These are phyloP conservation scores for Trididemnum nubilum DNA, from an alignment of 23 tunicate species.

Conservation along the genomic window DNA sequence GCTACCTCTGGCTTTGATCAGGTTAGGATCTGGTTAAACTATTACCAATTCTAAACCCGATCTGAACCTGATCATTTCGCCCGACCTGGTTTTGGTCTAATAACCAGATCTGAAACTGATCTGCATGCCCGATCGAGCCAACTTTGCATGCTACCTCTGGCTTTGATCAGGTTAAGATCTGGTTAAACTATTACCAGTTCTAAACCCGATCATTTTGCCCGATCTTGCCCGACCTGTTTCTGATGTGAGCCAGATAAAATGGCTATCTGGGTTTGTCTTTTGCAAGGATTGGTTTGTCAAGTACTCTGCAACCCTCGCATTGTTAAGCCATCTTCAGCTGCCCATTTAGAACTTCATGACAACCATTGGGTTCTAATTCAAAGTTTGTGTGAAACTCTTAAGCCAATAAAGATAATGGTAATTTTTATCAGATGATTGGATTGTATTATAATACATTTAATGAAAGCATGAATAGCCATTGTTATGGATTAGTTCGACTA, in stretches of 20 bases:
- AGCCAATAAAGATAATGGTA: conserved; percentile 22
- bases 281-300: conserved; percentile 53
- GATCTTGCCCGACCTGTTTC: conserved; percentile 38
- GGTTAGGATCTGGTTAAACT: no score
- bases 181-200: no score
- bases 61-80: no score
- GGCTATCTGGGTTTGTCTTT: conserved; percentile 32
- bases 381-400: conserved; percentile 23
- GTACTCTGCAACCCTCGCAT: conserved; percentile 34
- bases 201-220: no score
- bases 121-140: no score
- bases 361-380: conserved; percentile 36
- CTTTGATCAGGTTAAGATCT: no score
- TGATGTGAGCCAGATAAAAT: no score
- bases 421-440: no score
- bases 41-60: conserved; percentile 28
- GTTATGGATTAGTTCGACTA: not conserved
- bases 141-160: no score
- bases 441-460: not conserved
- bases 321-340: conserved; percentile 38
- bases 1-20: no score
- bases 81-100: no score
- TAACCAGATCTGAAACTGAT: no score
- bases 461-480: not conserved
- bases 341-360: conserved; percentile 34